Conservation (phyloP, 2,113 vertebrate genomes). For the Rhabdomys dilectus region DNA sequence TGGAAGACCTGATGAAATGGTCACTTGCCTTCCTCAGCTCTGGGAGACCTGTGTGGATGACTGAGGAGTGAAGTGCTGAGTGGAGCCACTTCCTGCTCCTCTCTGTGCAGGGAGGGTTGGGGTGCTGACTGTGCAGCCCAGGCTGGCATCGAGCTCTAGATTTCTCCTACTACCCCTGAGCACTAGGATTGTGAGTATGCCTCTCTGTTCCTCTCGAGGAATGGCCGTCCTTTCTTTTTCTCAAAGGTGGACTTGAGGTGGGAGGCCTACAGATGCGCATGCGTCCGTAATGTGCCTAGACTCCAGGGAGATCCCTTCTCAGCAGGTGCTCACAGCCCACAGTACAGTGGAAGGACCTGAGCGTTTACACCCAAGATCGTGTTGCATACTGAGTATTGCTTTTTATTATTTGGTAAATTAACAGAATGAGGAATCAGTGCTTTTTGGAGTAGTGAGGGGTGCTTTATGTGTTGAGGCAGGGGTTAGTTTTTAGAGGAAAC, state of each 20-base stretch:
- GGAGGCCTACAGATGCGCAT: background rate
- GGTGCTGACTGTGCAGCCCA: background rate
- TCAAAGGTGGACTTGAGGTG: background rate
- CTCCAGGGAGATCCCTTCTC: background rate
- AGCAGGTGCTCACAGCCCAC: background rate
- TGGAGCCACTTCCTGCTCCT: background rate
- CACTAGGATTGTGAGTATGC: background rate
- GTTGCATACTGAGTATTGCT: background rate
- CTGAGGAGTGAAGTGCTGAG: background rate
- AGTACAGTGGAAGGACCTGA: background rate
- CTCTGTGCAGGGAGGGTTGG: background rate
- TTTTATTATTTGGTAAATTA: conserved; percentile 14
- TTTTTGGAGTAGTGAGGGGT: conserved; percentile 8
- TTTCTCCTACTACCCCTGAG: background rate
- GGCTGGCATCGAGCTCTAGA: background rate
- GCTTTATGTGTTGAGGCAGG: background rate
- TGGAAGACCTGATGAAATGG: background rate
- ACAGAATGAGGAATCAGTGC: background rate
- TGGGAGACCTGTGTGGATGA: background rate
- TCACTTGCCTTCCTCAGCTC: background rate
- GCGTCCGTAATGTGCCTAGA: background rate
- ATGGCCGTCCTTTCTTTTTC: background rate
- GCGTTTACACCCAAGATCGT: background rate
- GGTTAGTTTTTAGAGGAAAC: background rate
- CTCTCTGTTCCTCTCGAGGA: background rate